Base-by-base conservation (phyloP, 2,888 invertebrate species). In the Eupithecia subfuscata region DNA sequence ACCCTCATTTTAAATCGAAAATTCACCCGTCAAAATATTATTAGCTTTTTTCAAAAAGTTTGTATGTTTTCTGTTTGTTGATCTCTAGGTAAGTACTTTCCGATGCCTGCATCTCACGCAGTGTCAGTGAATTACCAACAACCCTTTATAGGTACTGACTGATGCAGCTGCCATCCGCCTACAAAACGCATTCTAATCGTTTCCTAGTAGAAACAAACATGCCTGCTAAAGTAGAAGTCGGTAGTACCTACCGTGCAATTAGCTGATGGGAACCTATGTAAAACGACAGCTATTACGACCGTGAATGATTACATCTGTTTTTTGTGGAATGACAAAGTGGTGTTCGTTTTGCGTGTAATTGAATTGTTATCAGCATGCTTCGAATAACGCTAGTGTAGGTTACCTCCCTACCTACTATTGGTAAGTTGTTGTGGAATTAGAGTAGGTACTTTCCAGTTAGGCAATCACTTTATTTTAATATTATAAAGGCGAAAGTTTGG, bases 321-420 rank as follows among this genome's bases (percentile, higher is more conserved):
- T 83, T 82, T 80, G 74, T 78, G 75, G 81, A 82, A 73, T 68
- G 56, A 75, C 70, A 75, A 75, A 73, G 69, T 76, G 76, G 79
- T 68, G 79, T 78, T 78, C 69, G 65, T 77, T 75, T 70, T 70
- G 70, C 71, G 16, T 71, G 79, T 75, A 79, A 79, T 78, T 78
- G 56, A 74, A 75, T 74, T 25, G 37, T 52, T 71, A n/a, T 69
- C 63, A 60, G 56, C 69, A 40, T 75, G 75, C 25, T 52, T 69
- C 40, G 67, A 56, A 74, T 74, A 65, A 16, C 68, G 68, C 60
- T 25, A 25, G 22, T 60, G 4, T 60, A 60, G 25, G 25, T 11
- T 56, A 12, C 48, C n/a, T 48, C 0, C 16, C 16, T 45, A 43
- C 43, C 43, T 43, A 43, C 43, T 43, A 43, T 43, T 14, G 14